Conservation (phyloP, 2,113 vertebrate species). For the Daboia siamensis region DNA sequence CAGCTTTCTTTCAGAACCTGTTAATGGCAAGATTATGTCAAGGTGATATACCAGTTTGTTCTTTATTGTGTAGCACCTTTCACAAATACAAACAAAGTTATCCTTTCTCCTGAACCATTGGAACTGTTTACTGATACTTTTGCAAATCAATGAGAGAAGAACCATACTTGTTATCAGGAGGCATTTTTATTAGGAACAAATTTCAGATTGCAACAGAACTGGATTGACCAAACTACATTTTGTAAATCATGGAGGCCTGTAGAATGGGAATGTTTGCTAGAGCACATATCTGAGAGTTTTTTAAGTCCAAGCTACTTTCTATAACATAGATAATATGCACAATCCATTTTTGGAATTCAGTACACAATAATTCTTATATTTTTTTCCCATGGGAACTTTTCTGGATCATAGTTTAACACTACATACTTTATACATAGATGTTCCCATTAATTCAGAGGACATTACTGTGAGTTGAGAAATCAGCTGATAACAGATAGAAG, state of each 20-base stretch:
- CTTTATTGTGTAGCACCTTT: neutral
- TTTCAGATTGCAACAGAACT: neutral
- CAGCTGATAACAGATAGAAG: neutral
- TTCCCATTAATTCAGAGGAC: neutral
- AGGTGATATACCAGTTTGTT: neutral
- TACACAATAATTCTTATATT: neutral
- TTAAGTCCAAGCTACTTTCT: neutral
- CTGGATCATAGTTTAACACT: neutral
- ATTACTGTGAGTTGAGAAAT: neutral
- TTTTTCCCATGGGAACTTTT: neutral
- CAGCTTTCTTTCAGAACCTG: neutral
- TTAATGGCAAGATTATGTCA: slow-evolving; percentile 1
- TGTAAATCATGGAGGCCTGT: neutral
- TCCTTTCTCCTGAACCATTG: neutral
- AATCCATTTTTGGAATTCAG: neutral
- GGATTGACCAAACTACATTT: neutral
- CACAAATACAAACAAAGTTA: neutral
- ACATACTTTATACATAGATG: neutral
- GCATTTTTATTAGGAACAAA: neutral
- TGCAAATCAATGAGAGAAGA: neutral
- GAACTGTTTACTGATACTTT: neutral
- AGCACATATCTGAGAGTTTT: neutral
- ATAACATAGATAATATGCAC: neutral
- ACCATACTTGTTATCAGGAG: neutral
- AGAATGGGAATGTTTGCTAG: neutral